Evolutionary conservation across 2,888 invertebrate species (phyloP).

Genomic region (Parelbella ahira): DNA sequence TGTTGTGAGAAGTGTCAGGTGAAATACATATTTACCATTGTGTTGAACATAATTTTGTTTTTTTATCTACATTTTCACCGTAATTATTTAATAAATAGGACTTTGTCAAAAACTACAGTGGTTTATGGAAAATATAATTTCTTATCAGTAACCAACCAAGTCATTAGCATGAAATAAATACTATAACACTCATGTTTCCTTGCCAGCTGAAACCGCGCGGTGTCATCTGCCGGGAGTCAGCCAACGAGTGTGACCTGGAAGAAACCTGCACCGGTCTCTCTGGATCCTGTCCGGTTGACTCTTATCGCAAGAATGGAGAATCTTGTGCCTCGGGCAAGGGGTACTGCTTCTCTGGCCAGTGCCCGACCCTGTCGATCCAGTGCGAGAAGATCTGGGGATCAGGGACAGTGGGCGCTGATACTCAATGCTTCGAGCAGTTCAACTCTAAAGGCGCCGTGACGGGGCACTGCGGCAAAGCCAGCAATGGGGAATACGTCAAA

Average conservation of each 20-base stretch:
- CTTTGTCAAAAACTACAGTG: too few species aligned
- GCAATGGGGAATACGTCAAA: slow-evolving; percentile 88
- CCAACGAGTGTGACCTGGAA: slow-evolving; percentile 97
- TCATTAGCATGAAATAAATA: too few species aligned
- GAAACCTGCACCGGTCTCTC: slow-evolving; percentile 94
- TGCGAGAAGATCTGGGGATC: slow-evolving; percentile 97
- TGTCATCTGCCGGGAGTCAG: slow-evolving; percentile 90
- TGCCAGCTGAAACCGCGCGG: slow-evolving; percentile 88
- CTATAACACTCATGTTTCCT: too few species aligned
- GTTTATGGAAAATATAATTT: too few species aligned
- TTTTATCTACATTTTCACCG: too few species aligned
- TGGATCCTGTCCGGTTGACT: slow-evolving; percentile 94
- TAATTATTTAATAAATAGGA: too few species aligned
- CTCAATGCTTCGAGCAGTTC: slow-evolving; percentile 95
- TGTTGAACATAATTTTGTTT: too few species aligned
- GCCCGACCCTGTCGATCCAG: slow-evolving; percentile 92
- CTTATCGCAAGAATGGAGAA: slow-evolving; percentile 95
- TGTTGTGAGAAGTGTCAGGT: slow-evolving; percentile 96
- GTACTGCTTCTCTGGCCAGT: slow-evolving; percentile 95
- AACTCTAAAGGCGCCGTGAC: slow-evolving; percentile 97
- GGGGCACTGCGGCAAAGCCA: slow-evolving; percentile 96
- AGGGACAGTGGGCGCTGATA: slow-evolving; percentile 90
- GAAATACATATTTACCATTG: too few species aligned
- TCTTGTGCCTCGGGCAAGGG: slow-evolving; percentile 88
- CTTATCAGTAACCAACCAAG: too few species aligned